Percentiles rank a stretch among this genome's conserved stretches.
Evolutionary conservation across 2,888 invertebrate species (phyloP).

Genomic region (Amblyjoppa proteus): DNA sequence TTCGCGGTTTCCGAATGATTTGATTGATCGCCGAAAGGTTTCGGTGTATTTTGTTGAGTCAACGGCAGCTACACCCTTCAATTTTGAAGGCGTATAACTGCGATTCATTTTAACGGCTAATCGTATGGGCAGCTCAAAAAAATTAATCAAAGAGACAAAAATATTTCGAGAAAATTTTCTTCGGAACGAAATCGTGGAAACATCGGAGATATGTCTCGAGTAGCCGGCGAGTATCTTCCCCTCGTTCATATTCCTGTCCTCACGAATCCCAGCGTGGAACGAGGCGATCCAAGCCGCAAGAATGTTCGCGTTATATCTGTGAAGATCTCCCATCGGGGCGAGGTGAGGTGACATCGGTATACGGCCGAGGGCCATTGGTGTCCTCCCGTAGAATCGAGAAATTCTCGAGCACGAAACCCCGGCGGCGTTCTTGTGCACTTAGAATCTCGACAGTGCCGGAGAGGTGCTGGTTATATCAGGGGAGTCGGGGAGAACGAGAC

Average conservation of each 20-base stretch:
- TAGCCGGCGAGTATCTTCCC: constrained; percentile 10
- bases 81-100: neutral
- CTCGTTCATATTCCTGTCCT: constrained; percentile 33
- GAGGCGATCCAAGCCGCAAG: constrained; percentile 18
- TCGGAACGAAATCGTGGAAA: neutral
- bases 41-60: constrained; percentile 7
- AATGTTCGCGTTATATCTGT: constrained; percentile 59
- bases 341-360: neutral
- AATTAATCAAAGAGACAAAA: neutral
- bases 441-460: constrained; percentile 46
- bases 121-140: neutral
- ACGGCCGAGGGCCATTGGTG: constrained; percentile 24
- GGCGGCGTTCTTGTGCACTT: constrained; percentile 49
- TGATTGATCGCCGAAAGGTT: constrained; percentile 49
- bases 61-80: neutral
- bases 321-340: constrained; percentile 39
- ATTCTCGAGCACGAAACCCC: constrained; percentile 59
- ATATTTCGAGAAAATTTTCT: neutral
- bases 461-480: constrained; percentile 38
- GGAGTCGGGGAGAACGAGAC: constrained; percentile 1
- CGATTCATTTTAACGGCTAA: neutral
- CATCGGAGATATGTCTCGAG: neutral
- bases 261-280: constrained; percentile 17
- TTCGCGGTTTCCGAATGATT: constrained; percentile 33
- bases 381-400: constrained; percentile 39